These are phyloP conservation scores for Rhinella marina DNA, from an alignment of 2,797 vertebrate genomes.

Conservation along the genomic window DNA sequence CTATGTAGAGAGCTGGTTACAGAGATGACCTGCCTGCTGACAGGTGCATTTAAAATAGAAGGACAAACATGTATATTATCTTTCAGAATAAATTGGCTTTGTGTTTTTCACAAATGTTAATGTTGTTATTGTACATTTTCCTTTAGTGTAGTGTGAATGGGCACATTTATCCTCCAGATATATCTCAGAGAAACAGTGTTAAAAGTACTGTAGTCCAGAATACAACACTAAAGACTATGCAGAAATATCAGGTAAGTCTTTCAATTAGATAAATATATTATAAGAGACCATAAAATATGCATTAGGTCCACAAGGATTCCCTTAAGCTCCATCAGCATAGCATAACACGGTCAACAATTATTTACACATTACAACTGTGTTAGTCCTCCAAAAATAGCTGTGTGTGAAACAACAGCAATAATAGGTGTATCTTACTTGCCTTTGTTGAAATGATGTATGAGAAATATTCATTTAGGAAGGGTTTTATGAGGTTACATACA, in stretches of 20 bases:
- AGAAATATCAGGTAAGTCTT: conserved; percentile 73
- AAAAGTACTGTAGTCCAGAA: conserved; percentile 65
- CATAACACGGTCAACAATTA: no score
- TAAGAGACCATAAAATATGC: no score
- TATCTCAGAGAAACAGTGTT: conserved; percentile 67
- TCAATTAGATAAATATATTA: not conserved
- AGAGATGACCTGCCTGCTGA: not conserved
- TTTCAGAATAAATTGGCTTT: no score
- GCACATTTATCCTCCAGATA: conserved; percentile 60
- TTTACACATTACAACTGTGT: no score
- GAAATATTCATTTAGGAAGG: no score
- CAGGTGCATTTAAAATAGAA: not conserved
- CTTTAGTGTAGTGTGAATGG: conserved; percentile 42
- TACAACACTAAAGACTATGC: conserved; percentile 67
- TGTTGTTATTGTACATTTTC: not conserved
- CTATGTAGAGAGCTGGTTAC: not conserved
- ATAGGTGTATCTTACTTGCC: no score
- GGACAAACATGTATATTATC: not conserved
- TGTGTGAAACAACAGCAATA: no score
- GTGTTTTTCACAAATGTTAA: not conserved
- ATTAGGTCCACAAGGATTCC: no score
- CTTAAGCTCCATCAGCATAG: no score
- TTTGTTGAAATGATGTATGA: no score
- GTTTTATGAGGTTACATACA: no score
- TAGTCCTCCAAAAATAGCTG: no score